Base-by-base conservation (phyloP, 1,140 invertebrate genomes). In the Panonychus citri region DNA sequence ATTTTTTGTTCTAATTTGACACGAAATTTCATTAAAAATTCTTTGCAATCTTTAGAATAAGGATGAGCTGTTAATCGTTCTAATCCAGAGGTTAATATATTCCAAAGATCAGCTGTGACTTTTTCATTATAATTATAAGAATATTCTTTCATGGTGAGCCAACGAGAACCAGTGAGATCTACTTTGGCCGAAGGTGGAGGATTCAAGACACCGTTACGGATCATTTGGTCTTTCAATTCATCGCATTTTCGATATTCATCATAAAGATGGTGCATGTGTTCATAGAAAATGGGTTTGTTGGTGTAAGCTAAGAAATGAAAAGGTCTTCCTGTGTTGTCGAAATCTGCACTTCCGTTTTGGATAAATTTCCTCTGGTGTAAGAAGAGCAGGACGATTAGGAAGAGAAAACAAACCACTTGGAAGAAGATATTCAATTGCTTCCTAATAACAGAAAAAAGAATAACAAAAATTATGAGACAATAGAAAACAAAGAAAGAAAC, bases 291-390 rank as follows among this genome's bases (percentile, higher is more conserved):
- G 5, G 85, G 79, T 66, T 77, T 81, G 46, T 74, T 75, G 1
- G 89, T 95, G 64, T 94, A 96, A 71, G 91, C 95, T 56, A 94
- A 70, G 52, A 76, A 79, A 72, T 93, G 82, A 69, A 78, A 79
- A 4, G 91, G 90, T 65, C 88, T 74, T 1, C 90, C 91, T 61
- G 74, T 76, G 63, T 78, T 73, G 72, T 90, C 86, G 76, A 95
- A 95, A 69, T 91, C 79, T 17, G 88, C 87, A 54, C 66, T 65
- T 66, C 73, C 73, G 57, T 63, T 57, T 62, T 76, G 85, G 83
- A 72, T 83, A 88, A 25, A 93, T 71, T 70, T 86, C 77, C 64
- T 80, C 76, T 28, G 90, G 88, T 28, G 81, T 79, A 63, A 66
- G 60, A 83, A 96, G 84, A 1, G 82, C 66, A 0, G 91, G 90